Conservation (phyloP, 2,888 invertebrate species). For the Aplocera efformata region DNA sequence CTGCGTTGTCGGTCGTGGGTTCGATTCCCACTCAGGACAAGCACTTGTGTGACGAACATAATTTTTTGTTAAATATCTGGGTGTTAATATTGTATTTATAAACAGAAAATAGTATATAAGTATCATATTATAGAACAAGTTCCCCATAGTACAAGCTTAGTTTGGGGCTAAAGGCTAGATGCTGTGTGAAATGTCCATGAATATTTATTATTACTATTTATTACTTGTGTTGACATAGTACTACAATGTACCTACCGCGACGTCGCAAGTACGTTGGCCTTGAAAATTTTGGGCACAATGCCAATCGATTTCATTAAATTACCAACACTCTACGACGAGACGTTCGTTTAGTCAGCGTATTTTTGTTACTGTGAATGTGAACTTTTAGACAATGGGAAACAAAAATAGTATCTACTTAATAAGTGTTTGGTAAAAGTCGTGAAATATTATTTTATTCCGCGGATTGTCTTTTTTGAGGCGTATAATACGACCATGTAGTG, state of each 20-base stretch:
- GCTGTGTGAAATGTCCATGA: too few species aligned
- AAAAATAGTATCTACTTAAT: not conserved
- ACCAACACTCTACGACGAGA: slow-evolving; percentile 11
- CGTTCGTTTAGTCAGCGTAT: slow-evolving; percentile 1
- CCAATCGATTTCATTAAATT: slow-evolving; percentile 54
- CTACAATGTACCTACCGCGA: not conserved
- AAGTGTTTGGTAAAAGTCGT: not conserved
- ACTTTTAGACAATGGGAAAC: not conserved
- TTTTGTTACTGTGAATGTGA: not conserved
- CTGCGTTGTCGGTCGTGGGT: too few species aligned
- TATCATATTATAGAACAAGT: too few species aligned
- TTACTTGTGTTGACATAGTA: not conserved
- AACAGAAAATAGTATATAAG: too few species aligned
- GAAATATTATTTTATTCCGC: not conserved
- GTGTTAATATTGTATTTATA: too few species aligned
- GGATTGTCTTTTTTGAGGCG: not conserved
- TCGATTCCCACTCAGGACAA: too few species aligned
- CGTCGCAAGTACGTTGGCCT: slow-evolving; percentile 16
- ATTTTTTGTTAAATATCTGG: too few species aligned
- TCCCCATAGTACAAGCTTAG: too few species aligned
- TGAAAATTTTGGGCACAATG: slow-evolving; percentile 43
- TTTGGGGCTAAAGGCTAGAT: too few species aligned
- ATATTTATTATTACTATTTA: too few species aligned
- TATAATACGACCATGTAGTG: too few species aligned
- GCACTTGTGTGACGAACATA: too few species aligned